Base-by-base conservation (phyloP, 2,113 vertebrate species). In the Anoplopoma fimbria region DNA sequence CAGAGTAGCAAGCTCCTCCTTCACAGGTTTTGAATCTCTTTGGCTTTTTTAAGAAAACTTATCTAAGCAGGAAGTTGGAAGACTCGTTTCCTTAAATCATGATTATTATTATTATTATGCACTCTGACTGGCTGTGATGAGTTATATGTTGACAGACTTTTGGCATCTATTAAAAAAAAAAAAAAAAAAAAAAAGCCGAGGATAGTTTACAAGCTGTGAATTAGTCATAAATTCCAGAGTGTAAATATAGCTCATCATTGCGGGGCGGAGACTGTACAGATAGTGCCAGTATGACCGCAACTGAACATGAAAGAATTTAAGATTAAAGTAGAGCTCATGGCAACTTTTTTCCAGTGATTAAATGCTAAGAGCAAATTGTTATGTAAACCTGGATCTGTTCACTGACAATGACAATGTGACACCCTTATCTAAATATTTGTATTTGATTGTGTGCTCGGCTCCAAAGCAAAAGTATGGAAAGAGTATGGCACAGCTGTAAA, bases 171-270 rank as follows among this genome's bases (percentile, higher is more conserved):
- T 40, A 38, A 62, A n/a, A 33, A 68, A 58, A 34, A 64, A 63
- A 53, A 17, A 64, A 63, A 53, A 17, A 45, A 34, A 25, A 63
- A 53, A 31, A 67, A 55, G 55, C 13, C 6, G 6, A 33, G 27
- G 77, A 72, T 60, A n/a, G 61, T 88, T 78, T 75, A 58, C 69
- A 77, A 64, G 57, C 51, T 58, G 33, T 29, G 34, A 42, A 23
- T 65, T 78, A 29, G 68, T 80, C 58, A 83, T 79, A 34, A 64
- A 76, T 58, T 67, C n/a, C 33, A 4, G 34, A 77, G 63, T 73
- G 67, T 42, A 86, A 91, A 87, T 64, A 79, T 67, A 85, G 71
- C 64, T n/a, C 68, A 45, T 84, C 58, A 47, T 29, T 4, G 42
- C 13, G 12, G n/a, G 67, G 33, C 10, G 71, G 74, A 58, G 47